phyloP scores from a whole-genome alignment of 1,140 invertebrate species.

The Dermatophagoides farinae region DNA sequence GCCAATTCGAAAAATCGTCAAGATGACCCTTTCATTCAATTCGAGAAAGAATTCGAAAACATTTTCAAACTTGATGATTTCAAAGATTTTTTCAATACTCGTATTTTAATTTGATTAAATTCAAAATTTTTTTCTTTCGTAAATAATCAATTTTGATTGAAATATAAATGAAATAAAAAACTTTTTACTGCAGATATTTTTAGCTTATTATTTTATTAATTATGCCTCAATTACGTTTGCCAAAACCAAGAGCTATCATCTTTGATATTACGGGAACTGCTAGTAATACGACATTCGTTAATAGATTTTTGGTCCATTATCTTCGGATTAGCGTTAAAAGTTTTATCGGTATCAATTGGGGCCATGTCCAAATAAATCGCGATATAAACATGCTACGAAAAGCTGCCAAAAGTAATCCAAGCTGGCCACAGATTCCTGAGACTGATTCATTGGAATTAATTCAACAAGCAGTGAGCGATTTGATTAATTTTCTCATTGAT shows the following conservation, averaged over 20 bases:
- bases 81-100: no score
- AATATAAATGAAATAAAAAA: no score
- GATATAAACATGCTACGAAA: background rate
- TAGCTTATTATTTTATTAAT: background rate
- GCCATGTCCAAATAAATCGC: constrained; percentile 12
- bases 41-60: no score
- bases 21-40: no score
- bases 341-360: constrained; percentile 11
- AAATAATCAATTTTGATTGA: no score
- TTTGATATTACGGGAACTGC: constrained; percentile 10
- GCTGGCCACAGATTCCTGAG: background rate
- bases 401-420: background rate
- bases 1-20: no score
- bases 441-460: background rate
- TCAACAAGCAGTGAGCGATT: background rate
- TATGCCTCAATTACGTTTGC: constrained; percentile 4
- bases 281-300: constrained; percentile 5
- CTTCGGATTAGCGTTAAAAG: background rate
- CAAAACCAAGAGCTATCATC: constrained; percentile 8
- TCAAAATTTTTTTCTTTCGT: no score
- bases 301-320: constrained; percentile 2
- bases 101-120: no score
- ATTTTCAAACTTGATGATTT: no score
- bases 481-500: background rate
- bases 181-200: no score